Base-by-base conservation (phyloP, 2,113 vertebrate genomes). In the Microcebus griseorufus region DNA sequence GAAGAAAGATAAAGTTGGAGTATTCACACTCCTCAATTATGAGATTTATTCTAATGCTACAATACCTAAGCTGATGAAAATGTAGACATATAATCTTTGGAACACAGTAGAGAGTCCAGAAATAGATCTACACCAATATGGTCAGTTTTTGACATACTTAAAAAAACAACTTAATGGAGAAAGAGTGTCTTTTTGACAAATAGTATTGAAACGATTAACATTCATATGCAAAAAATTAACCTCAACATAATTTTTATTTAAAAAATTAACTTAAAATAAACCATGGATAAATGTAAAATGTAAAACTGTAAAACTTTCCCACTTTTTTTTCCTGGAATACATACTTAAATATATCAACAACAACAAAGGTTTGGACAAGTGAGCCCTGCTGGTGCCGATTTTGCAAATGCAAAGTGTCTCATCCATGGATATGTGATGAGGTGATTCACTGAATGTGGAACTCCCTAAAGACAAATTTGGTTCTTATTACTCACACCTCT, bases 401-500 rank as follows among this genome's bases (percentile, higher is more conserved):
- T 83, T 70, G 6, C 37, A 23, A 83, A 75, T 4, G 17, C 34
- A 53, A 78, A 89, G 14, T 34, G 20, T 62, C 42, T 91, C 55
- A 17, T n/a, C 37, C 18, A 2, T 39, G 48, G 62, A n/a, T n/a
- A 23, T 32, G n/a, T n/a, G 27, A 79, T 42, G 73, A 96, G n/a
- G 62, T 70, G 76, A 90, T 29, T 88, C 62, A 20, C 20, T 20
- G 8, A 79, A 60, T 53, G 55, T 85, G 42, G 78, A 91, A 67
- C 32, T 94, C 86, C 62, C 78, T 48, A 39, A 67, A 82, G 89
- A 72, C 94, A 64, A 73, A 82, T 88, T 81, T 87, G 76, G 76
- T 62, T 95, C 85, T 58, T 83, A 51, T 90, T 94, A 80, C 92
- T 96, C 83, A 95, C 94, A 94, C 75, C 55, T 88, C 65, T 16